Conservation (phyloP, 2,888 invertebrate species). For the Liopterus haemorrhoidalis region DNA sequence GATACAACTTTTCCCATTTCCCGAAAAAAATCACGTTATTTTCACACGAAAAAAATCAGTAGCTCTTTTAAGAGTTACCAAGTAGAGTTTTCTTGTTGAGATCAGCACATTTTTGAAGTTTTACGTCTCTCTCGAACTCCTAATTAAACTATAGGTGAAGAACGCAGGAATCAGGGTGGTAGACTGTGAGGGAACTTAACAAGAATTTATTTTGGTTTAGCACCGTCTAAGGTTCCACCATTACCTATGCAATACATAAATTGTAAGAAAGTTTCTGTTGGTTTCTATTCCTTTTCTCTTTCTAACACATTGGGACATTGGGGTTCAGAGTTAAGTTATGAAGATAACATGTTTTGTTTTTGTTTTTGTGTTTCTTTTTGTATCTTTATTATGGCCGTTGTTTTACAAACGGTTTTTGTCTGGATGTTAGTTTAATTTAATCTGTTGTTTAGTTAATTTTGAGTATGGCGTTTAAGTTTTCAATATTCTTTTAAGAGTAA, state of each 20-base stretch:
- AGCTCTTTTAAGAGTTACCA: conserved; percentile 17
- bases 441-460: too few species aligned
- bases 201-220: conserved; percentile 11
- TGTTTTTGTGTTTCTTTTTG: too few species aligned
- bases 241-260: conserved; percentile 24
- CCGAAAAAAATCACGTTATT: conserved; percentile 13
- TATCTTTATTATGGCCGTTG: too few species aligned
- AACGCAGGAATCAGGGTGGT: conserved; percentile 14
- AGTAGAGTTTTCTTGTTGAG: conserved; percentile 20
- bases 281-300: conserved; percentile 12
- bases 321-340: too few species aligned
- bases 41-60: conserved; percentile 17
- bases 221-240: conserved; percentile 12
- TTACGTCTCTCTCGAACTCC: conserved; percentile 14
- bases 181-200: neutral
- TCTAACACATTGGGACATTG: too few species aligned
- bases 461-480: too few species aligned
- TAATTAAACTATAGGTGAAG: conserved; percentile 25
- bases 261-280: conserved; percentile 20
- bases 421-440: too few species aligned
- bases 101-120: conserved; percentile 24
- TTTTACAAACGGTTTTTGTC: too few species aligned
- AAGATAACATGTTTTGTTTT: too few species aligned
- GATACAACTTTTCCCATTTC: too few species aligned
- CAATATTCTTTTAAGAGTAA: too few species aligned